Evolutionary conservation across 2,797 vertebrate species (phyloP).

Genomic region (Cirrhinus mrigala): DNA sequence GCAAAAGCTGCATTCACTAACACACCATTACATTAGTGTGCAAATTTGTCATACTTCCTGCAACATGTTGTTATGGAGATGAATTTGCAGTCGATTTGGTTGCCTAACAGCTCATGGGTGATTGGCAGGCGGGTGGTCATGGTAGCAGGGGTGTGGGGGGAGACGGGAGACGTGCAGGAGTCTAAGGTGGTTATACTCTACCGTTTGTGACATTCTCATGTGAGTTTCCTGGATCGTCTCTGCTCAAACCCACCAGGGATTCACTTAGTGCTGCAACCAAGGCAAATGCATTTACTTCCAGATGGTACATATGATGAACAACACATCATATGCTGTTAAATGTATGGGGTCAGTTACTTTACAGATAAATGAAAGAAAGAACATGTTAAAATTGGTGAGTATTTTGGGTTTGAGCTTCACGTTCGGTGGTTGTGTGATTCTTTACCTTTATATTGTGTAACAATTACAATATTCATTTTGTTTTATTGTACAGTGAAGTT

Average conservation of each 20-base stretch:
- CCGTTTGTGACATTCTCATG: conserved; percentile 73
- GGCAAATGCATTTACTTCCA: conserved; percentile 76
- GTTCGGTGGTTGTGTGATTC: conserved; percentile 3
- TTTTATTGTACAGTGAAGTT: not conserved
- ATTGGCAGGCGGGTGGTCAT: conserved; percentile 66
- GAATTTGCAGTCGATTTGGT: conserved; percentile 47
- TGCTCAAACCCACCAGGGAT: conserved; percentile 81
- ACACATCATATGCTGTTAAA: conserved; percentile 63
- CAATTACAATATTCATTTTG: not conserved
- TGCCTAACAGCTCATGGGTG: conserved; percentile 63
- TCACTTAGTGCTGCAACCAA: conserved; percentile 82
- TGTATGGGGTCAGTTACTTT: conserved; percentile 35
- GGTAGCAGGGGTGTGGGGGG: conserved; percentile 50
- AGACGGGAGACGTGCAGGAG: conserved; percentile 51
- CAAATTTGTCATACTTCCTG: conserved; percentile 30
- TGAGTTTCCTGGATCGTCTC: conserved; percentile 75
- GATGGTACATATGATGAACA: conserved; percentile 64
- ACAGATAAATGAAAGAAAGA: conserved; percentile 35
- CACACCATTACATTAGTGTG: conserved; percentile 32
- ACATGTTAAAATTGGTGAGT: not conserved
- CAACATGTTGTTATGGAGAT: conserved; percentile 51
- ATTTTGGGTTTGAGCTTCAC: conserved; percentile 33
- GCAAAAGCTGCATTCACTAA: conserved; percentile 29
- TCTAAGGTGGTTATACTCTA: conserved; percentile 79
- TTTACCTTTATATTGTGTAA: conserved; percentile 8